These are phyloP conservation scores for Callipepla squamata DNA, from an alignment of 2,113 vertebrate species.

Conservation along the genomic window DNA sequence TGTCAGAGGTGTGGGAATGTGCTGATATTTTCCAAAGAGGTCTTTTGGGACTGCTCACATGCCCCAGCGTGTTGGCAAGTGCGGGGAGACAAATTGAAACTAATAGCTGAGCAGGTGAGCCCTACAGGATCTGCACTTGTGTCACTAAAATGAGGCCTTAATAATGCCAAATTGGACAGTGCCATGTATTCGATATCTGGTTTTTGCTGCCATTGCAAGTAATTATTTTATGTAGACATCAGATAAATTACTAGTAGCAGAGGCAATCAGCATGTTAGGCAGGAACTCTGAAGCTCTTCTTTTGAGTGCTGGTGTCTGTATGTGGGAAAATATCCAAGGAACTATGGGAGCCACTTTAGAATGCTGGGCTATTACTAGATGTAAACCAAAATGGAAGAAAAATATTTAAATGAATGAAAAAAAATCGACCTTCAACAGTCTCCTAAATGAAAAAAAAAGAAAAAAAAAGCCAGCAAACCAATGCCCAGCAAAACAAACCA, in stretches of 20 bases:
- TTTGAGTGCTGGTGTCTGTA: not conserved
- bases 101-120: slow-evolving; percentile 68
- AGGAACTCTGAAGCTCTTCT: slow-evolving; percentile 47
- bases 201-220: slow-evolving; percentile 18
- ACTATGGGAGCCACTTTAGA: not conserved
- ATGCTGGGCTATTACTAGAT: not conserved
- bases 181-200: not conserved
- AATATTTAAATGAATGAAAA: not conserved
- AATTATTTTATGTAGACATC: slow-evolving; percentile 11
- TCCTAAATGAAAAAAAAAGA: too few relatives aligned
- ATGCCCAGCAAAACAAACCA: too few relatives aligned
- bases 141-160: slow-evolving; percentile 48
- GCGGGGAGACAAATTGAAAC: slow-evolving; percentile 63
- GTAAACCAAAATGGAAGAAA: not conserved
- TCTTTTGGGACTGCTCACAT: slow-evolving; percentile 53
- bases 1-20: slow-evolving; percentile 63
- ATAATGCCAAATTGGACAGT: slow-evolving; percentile 6
- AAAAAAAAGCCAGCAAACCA: too few relatives aligned
- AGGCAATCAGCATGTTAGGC: not conserved
- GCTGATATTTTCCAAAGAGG: slow-evolving; percentile 57
- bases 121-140: slow-evolving; percentile 29
- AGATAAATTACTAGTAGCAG: slow-evolving; percentile 12
- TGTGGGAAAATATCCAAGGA: not conserved
- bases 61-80: slow-evolving; percentile 17
- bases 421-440: not conserved